phyloP scores from a whole-genome alignment of 2,797 vertebrate species.

The Cuniculus paca region DNA sequence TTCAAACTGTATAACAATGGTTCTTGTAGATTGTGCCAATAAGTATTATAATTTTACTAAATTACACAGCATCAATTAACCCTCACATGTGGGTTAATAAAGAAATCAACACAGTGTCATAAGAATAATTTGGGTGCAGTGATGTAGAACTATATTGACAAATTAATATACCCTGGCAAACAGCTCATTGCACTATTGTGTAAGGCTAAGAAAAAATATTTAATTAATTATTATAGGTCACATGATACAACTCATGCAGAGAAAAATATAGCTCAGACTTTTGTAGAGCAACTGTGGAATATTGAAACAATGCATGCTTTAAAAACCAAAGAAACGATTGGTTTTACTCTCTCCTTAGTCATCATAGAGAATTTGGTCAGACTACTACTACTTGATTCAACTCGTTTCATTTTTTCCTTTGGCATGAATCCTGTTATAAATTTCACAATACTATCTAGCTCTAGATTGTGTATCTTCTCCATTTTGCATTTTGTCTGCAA shows the following conservation, averaged over 20 bases:
- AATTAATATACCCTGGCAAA: conserved; percentile 56
- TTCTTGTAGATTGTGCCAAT: conserved; percentile 59
- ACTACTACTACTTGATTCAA: neutral
- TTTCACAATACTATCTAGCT: neutral
- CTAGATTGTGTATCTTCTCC: neutral
- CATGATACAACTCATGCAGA: conserved; percentile 35
- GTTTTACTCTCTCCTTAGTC: neutral
- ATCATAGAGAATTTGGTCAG: neutral
- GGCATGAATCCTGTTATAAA: neutral
- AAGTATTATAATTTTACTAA: conserved; percentile 73
- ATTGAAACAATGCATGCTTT: neutral
- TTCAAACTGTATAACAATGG: conserved; percentile 63
- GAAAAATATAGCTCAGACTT: conserved; percentile 29
- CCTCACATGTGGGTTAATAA: conserved; percentile 69
- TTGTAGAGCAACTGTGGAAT: neutral
- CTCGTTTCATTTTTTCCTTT: neutral
- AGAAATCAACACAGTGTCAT: conserved; percentile 60
- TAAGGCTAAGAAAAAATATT: conserved; percentile 59
- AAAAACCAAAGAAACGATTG: neutral
- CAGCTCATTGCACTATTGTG: conserved; percentile 47
- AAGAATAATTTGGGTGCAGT: conserved; percentile 65
- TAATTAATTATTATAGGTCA: conserved; percentile 36
- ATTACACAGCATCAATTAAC: conserved; percentile 71
- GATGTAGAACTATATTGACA: conserved; percentile 65
- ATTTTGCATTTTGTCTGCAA: neutral